Percentiles rank a stretch among this genome's conserved stretches.
phyloP scores from a whole-genome alignment of 2,113 vertebrate genomes.

The Melanocharis versteri region DNA sequence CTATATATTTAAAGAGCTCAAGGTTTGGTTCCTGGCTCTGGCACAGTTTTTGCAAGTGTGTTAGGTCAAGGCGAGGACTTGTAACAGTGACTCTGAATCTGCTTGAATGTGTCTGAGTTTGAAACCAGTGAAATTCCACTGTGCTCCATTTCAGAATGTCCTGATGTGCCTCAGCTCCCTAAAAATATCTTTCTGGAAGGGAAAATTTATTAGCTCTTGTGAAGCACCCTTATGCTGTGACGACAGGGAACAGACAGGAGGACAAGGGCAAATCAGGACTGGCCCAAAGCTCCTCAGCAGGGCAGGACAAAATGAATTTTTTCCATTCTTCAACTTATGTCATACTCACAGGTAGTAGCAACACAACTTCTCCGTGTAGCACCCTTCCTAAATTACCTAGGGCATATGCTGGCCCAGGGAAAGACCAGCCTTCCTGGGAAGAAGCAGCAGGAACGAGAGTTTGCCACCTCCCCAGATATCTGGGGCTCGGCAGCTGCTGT shows the following conservation, averaged over 20 bases:
- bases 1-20: background rate
- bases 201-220: background rate
- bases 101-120: background rate
- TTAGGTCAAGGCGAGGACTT: background rate
- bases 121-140: conserved; percentile 12
- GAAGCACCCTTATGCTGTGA: background rate
- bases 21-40: background rate
- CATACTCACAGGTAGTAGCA: background rate
- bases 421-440: background rate
- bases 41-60: background rate
- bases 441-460: background rate
- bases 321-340: background rate
- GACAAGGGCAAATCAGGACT: background rate
- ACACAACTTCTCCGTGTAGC: background rate
- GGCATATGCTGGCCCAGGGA: background rate
- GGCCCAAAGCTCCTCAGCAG: background rate
- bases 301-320: background rate
- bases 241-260: background rate
- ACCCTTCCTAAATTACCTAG: background rate
- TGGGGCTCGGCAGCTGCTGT: background rate
- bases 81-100: background rate
- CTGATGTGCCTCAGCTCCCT: background rate
- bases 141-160: background rate
- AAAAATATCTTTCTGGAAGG: conserved; percentile 16
- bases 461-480: background rate